These are phyloP conservation scores for Lepidurus apus DNA, from an alignment of 1,140 invertebrate species.

Conservation along the genomic window DNA sequence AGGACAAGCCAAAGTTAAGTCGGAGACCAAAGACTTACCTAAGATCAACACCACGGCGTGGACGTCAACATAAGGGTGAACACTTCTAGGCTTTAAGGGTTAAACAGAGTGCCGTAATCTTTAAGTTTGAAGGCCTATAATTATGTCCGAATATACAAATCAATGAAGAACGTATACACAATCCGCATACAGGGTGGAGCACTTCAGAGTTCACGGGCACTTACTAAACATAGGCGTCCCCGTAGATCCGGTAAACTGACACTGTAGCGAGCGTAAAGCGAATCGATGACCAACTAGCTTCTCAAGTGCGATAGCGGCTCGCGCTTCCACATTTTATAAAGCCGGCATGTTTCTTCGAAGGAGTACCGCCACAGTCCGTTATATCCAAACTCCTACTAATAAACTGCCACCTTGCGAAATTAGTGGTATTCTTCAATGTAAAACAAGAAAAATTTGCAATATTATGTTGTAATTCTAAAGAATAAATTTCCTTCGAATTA, in stretches of 20 bases:
- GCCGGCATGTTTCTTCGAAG: too few species aligned
- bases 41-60: neutral
- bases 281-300: neutral
- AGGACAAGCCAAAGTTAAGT: neutral
- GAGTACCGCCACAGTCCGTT: too few species aligned
- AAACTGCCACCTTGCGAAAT: too few species aligned
- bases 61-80: constrained; percentile 14
- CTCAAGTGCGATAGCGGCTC: too few species aligned
- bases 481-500: too few species aligned
- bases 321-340: too few species aligned
- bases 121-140: neutral
- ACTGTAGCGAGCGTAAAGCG: neutral
- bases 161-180: constrained; percentile 1
- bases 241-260: neutral
- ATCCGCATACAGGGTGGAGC: constrained; percentile 17
- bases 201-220: constrained; percentile 4
- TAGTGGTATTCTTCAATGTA: too few species aligned
- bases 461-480: too few species aligned
- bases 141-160: neutral
- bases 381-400: too few species aligned
- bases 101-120: neutral
- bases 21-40: neutral
- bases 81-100: constrained; percentile 8
- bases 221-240: constrained; percentile 21
- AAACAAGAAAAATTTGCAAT: too few species aligned